Evolutionary conservation across 2,888 invertebrate species (phyloP).

Genomic region (Drosophila mayaguana): DNA sequence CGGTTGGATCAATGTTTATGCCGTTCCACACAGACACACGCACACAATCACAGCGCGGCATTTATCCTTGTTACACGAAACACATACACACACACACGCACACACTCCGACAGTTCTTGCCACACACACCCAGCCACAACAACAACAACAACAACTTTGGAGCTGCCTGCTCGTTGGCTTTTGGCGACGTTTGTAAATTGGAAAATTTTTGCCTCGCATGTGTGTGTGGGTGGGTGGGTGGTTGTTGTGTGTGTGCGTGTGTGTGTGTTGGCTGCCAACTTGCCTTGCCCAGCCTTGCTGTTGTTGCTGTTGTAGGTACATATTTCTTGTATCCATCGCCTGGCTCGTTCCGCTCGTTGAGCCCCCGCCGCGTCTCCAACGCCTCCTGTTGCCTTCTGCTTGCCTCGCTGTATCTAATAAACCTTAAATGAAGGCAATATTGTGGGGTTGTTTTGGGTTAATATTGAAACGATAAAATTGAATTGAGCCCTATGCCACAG

Average conservation of each 20-base stretch:
- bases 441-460: constrained; percentile 84
- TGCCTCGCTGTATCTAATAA: constrained; percentile 79
- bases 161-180: constrained; percentile 55
- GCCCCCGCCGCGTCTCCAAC: constrained; percentile 9
- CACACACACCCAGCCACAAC: constrained; percentile 9
- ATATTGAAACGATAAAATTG: constrained; percentile 83
- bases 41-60: constrained; percentile 55
- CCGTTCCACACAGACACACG: constrained; percentile 49
- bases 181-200: constrained; percentile 82
- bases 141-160: constrained; percentile 16
- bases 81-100: constrained; percentile 25
- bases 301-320: constrained; percentile 54
- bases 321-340: constrained; percentile 67
- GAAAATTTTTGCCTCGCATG: constrained; percentile 74
- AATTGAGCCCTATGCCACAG: constrained; percentile 76
- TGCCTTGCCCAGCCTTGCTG: background rate
- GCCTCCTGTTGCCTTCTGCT: constrained; percentile 16
- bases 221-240: constrained; percentile 28
- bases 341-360: constrained; percentile 68
- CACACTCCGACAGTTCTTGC: constrained; percentile 16
- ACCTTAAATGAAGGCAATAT: constrained; percentile 84
- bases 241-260: constrained; percentile 28
- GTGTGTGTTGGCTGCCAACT: background rate
- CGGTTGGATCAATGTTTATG: constrained; percentile 81
- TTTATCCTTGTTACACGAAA: constrained; percentile 79